phyloP scores from a whole-genome alignment of 2,888 invertebrate genomes.

The Habroteleia sp. region DNA sequence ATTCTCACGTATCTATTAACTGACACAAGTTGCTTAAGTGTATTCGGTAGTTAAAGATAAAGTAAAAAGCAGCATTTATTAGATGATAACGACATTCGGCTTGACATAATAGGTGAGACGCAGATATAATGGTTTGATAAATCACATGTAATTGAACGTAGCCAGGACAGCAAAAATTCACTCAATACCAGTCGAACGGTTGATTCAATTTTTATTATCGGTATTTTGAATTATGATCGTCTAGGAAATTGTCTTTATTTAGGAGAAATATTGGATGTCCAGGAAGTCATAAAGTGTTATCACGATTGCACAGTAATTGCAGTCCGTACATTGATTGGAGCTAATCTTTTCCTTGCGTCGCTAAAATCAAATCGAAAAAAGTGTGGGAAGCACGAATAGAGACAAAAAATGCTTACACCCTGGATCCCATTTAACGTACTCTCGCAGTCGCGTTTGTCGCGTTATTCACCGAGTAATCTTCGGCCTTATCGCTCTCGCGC shows the following conservation, averaged over 20 bases:
- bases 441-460: slow-evolving; percentile 56
- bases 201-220: slow-evolving; percentile 40
- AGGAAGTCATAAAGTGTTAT: slow-evolving; percentile 34
- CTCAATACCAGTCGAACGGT: slow-evolving; percentile 5
- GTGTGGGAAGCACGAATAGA: slow-evolving; percentile 1
- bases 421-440: slow-evolving; percentile 58
- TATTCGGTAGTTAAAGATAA: slow-evolving; percentile 63
- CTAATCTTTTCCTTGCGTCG: slow-evolving; percentile 37
- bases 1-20: slow-evolving; percentile 48
- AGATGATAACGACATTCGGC: slow-evolving; percentile 50
- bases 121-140: slow-evolving; percentile 31
- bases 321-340: slow-evolving; percentile 40
- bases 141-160: slow-evolving; percentile 15
- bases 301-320: slow-evolving; percentile 9
- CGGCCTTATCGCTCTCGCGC: slow-evolving; percentile 62
- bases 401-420: slow-evolving; percentile 54
- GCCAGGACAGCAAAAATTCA: not conserved
- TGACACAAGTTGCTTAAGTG: slow-evolving; percentile 61
- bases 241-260: slow-evolving; percentile 21
- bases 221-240: slow-evolving; percentile 31
- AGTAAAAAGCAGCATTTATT: slow-evolving; percentile 55
- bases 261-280: slow-evolving; percentile 3
- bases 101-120: slow-evolving; percentile 31
- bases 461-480: slow-evolving; percentile 65
- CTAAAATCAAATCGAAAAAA: slow-evolving; percentile 22